Conservation (phyloP, 2,113 vertebrate species). For the Hoplias malabaricus region DNA sequence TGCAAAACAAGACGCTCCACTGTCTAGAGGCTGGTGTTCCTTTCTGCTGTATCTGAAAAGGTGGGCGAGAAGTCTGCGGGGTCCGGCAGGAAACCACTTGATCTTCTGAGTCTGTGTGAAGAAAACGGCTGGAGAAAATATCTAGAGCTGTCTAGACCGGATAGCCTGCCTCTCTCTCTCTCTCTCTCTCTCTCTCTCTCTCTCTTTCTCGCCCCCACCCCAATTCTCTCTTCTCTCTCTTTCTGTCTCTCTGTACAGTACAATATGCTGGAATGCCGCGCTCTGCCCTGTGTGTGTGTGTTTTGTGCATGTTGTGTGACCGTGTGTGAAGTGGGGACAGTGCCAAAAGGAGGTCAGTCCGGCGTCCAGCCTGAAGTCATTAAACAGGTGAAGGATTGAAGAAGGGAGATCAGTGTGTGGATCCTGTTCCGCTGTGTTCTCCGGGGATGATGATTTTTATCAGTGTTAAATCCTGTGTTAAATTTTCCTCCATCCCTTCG, state of each 20-base stretch:
- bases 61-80: slow-evolving; percentile 38
- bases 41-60: slow-evolving; percentile 32
- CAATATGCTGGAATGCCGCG: background rate
- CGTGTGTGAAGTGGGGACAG: background rate
- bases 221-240: background rate
- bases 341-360: background rate
- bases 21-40: background rate
- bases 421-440: background rate
- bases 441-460: slow-evolving; percentile 16
- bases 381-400: background rate
- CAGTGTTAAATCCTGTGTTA: background rate
- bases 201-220: background rate
- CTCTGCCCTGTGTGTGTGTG: background rate
- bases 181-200: background rate
- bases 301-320: background rate
- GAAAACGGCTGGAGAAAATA: slow-evolving; percentile 54
- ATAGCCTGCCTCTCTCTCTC: background rate
- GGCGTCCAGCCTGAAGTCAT: background rate
- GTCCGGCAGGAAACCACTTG: slow-evolving; percentile 57
- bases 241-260: background rate
- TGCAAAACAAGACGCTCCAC: background rate
- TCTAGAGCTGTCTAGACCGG: slow-evolving; percentile 39
- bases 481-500: slow-evolving; percentile 14
- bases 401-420: background rate
- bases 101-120: slow-evolving; percentile 52